These are phyloP conservation scores for Urocitellus parryii DNA, from an alignment of 2,113 vertebrate species.

Conservation along the genomic window DNA sequence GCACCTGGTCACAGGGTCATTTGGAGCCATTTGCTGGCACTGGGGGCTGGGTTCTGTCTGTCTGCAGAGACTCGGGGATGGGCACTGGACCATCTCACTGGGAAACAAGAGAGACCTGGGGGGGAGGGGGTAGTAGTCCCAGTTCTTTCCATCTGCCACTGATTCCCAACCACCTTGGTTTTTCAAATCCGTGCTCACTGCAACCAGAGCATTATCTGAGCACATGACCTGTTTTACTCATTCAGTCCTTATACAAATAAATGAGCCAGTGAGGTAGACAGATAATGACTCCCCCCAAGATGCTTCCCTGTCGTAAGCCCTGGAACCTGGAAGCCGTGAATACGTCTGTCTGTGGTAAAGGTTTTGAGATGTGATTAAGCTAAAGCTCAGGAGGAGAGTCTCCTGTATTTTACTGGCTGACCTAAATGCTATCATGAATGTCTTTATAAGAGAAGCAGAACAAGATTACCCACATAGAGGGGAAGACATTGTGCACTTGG, in stretches of 20 bases:
- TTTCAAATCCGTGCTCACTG: neutral
- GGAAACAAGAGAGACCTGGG: neutral
- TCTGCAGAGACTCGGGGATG: neutral
- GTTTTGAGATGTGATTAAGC: neutral
- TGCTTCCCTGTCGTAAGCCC: no score
- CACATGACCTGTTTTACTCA: neutral
- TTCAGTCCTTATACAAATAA: neutral
- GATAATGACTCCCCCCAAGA: neutral
- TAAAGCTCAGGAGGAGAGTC: neutral
- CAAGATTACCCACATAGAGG: neutral
- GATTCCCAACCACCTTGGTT: neutral
- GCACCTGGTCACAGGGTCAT: neutral
- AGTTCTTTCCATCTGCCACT: neutral
- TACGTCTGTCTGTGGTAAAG: neutral
- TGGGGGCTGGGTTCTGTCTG: neutral
- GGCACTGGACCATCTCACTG: accelerated
- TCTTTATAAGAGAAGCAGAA: neutral
- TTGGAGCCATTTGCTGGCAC: neutral
- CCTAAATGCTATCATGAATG: neutral
- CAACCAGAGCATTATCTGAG: neutral
- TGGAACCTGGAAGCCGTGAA: neutral
- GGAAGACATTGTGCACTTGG: accelerated
- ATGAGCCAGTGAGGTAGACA: neutral
- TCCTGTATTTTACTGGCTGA: neutral
- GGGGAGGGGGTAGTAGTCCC: accelerated